Base-by-base conservation (phyloP, 2,888 invertebrate species). In the Notodromas monacha region DNA sequence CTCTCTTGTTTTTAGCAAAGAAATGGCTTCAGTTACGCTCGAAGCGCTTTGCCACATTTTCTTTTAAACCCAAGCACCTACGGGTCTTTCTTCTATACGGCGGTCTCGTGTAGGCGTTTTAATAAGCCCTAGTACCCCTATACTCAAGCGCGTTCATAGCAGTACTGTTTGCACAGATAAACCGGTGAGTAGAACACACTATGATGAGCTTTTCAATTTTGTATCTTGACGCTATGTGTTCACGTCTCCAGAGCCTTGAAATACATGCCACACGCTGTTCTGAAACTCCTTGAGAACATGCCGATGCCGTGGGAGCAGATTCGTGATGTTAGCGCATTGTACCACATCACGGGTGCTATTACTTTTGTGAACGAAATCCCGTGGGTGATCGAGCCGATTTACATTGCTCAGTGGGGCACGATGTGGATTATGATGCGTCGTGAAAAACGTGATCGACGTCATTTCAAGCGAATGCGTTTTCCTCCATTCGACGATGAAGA, bases 401-500 rank as follows among this genome's bases (percentile, higher is more conserved):
- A 92, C 47, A 86, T 99, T 39, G 92, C 92, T 2, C 96, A 99
- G 46, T 99, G 96, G 96, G 92, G 89, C 27, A 84, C 92, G 2
- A 96, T 99, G 92, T 99, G 96, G 96, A 92, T 99, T 40, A 96
- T 96, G 89, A 92, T 99, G 92, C 60, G 96, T 39, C 62, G 96
- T 40, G 92, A 99, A 47, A 96, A 99, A 50, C 60, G 96, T 37
- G 96, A 96, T 56, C 69, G 96, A 47, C 63, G 92, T 15, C 96
- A 96, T 49, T 96, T 96, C 49, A 96, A 96, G 51, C 59, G 96
- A 40, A 99, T 99, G 96, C 60, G 96, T 39, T 99, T 99, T 49
- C 96, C 96, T 10, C 96, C 96, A 0, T 99, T 99, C 49, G 96
- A 99, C 48, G 96, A 99, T 50, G 96, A 99, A 52, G 96, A 99